phyloP scores from a whole-genome alignment of 2,888 invertebrate genomes.

The Ormyrus thymus region DNA sequence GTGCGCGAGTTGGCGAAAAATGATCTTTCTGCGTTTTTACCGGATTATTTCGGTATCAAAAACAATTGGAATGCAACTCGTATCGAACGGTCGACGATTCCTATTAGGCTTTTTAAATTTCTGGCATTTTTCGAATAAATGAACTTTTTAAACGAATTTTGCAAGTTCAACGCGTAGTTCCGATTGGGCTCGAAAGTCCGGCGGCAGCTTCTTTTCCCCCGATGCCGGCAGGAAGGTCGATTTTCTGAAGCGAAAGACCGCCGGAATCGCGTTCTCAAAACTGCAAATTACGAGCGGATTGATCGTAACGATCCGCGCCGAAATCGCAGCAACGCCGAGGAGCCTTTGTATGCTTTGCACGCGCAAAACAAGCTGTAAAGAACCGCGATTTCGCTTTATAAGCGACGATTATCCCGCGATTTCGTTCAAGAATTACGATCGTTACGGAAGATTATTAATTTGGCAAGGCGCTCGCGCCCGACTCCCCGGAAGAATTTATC shows the following conservation, averaged over 20 bases:
- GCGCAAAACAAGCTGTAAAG: slow-evolving; percentile 9
- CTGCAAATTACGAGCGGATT: slow-evolving; percentile 17
- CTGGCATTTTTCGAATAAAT: no score
- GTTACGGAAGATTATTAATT: slow-evolving; percentile 35
- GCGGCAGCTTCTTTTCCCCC: neutral
- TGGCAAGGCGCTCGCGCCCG: neutral
- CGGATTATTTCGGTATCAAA: no score
- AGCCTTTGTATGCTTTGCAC: neutral
- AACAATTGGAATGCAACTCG: no score
- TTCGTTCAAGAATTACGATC: slow-evolving; percentile 28
- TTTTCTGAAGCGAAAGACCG: no score
- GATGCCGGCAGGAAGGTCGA: no score
- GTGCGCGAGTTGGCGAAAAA: no score
- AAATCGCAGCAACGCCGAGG: neutral
- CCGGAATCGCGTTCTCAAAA: slow-evolving; percentile 1
- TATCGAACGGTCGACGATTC: no score
- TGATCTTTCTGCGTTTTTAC: no score
- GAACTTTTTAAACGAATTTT: no score
- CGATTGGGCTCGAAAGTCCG: neutral
- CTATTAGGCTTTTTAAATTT: no score
- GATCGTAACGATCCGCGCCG: slow-evolving; percentile 3
- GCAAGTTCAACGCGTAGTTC: no score
- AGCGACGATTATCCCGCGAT: slow-evolving; percentile 22
- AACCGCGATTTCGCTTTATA: slow-evolving; percentile 6
- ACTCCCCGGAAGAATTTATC: neutral